These are phyloP conservation scores for Muscicapa striata DNA, from an alignment of 2,797 vertebrate genomes.

Conservation along the genomic window DNA sequence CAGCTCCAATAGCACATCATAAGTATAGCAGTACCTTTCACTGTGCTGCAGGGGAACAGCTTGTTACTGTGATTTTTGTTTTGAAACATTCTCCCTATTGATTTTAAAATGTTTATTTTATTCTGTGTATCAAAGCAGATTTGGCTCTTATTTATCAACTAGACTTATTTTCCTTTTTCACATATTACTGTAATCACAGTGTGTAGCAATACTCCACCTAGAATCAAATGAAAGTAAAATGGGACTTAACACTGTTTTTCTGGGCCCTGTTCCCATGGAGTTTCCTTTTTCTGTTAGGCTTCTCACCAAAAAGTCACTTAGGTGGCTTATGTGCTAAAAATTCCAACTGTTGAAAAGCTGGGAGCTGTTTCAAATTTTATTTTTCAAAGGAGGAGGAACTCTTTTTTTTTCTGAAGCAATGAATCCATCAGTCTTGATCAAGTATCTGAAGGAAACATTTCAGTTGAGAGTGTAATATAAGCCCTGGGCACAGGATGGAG, in stretches of 20 bases:
- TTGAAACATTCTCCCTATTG: neutral
- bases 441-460: neutral
- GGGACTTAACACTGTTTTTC: neutral
- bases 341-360: neutral
- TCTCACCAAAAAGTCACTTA: slow-evolving; percentile 27
- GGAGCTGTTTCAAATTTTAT: neutral
- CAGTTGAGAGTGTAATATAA: neutral
- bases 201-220: neutral
- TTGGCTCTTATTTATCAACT: neutral
- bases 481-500: neutral
- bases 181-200: neutral
- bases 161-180: neutral
- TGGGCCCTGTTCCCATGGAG: neutral
- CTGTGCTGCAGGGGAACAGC: neutral
- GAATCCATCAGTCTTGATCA: neutral
- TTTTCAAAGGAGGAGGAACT: neutral
- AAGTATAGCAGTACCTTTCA: neutral
- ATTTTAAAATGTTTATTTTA: neutral
- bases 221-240: slow-evolving; percentile 1
- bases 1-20: neutral
- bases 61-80: neutral
- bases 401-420: neutral
- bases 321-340: neutral
- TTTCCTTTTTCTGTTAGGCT: slow-evolving; percentile 31
- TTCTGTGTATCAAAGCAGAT: neutral